Evolutionary conservation across 1,140 invertebrate species (phyloP).

Genomic region (Drosophila quadrilineata): DNA sequence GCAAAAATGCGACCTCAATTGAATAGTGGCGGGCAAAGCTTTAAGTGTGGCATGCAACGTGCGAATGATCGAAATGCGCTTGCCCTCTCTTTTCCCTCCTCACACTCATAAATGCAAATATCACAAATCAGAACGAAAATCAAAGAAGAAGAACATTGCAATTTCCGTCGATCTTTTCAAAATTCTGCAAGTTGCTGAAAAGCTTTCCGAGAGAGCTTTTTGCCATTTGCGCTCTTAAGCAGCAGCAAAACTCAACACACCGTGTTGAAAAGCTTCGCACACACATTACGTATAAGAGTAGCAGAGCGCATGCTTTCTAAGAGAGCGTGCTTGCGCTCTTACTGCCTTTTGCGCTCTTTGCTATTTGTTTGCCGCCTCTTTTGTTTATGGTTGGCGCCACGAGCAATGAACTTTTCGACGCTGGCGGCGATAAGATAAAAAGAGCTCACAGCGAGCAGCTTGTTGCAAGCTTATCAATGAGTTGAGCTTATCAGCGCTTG

Average conservation of each 20-base stretch:
- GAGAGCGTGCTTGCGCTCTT: not conserved
- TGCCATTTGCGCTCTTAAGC: constrained; percentile 28
- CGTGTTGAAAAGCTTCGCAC: constrained; percentile 61
- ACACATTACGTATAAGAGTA: no score
- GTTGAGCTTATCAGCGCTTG: constrained; percentile 49
- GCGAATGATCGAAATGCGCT: no score
- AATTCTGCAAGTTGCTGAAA: constrained; percentile 20
- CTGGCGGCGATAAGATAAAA: constrained; percentile 14
- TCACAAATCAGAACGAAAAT: no score
- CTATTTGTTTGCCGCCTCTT: constrained; percentile 9
- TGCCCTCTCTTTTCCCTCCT: no score
- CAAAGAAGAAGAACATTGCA: no score
- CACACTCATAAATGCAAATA: no score
- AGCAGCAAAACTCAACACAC: constrained; percentile 41
- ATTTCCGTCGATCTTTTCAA: no score
- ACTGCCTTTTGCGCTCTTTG: constrained; percentile 7
- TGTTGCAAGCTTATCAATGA: constrained; percentile 46
- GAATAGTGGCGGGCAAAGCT: no score
- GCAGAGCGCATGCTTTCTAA: constrained; percentile 26
- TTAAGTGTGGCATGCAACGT: no score
- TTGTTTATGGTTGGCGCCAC: constrained; percentile 37
- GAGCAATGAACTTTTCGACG: constrained; percentile 66
- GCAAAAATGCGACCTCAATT: no score
- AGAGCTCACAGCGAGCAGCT: constrained; percentile 31
- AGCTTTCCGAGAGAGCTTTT: constrained; percentile 47